phyloP scores from a whole-genome alignment of 2,113 vertebrate species.

The Aspidoscelis tigris region DNA sequence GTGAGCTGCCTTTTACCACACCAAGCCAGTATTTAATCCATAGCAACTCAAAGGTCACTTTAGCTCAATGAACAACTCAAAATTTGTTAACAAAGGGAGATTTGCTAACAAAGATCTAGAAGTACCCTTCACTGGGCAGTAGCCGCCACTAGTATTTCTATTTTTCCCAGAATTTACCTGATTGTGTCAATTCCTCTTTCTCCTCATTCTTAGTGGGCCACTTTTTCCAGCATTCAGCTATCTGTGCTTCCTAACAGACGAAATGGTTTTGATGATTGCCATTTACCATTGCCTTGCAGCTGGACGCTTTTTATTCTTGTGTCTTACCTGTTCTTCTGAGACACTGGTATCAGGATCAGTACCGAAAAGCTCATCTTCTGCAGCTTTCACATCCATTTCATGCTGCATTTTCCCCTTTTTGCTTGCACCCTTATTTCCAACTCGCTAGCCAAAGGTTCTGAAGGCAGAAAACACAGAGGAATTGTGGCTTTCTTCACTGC shows the following conservation, averaged over 20 bases:
- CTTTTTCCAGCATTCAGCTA: not conserved
- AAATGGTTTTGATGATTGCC: not conserved
- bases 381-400: not conserved
- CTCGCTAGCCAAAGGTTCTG: not conserved
- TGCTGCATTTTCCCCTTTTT: conserved; percentile 3
- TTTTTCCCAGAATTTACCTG: no score
- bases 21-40: no score
- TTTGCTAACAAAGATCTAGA: no score
- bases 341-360: not conserved
- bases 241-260: not conserved
- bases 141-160: no score
- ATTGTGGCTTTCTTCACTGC: not conserved
- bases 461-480: not conserved
- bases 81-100: no score
- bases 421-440: not conserved
- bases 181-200: not conserved
- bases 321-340: not conserved
- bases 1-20: no score
- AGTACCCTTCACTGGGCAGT: no score
- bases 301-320: no score
- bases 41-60: no score
- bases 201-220: not conserved
- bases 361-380: not conserved
- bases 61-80: no score
- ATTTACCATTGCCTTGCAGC: not conserved